Evolutionary conservation across 2,113 vertebrate species (phyloP).

Genomic region (Synodontis membranacea): DNA sequence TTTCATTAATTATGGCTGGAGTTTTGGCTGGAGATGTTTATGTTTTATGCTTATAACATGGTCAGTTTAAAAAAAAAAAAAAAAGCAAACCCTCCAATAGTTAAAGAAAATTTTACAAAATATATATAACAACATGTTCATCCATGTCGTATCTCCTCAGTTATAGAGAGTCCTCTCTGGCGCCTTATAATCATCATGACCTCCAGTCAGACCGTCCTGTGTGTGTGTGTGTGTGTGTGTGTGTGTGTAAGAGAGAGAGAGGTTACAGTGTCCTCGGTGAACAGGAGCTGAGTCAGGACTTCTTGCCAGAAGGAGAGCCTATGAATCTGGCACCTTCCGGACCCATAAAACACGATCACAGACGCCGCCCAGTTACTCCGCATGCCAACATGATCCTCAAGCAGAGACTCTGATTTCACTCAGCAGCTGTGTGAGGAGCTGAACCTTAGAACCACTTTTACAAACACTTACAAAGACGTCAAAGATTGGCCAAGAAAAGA

Average conservation of each 20-base stretch:
- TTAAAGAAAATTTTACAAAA: background rate
- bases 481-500: background rate
- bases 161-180: background rate
- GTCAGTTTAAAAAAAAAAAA: background rate
- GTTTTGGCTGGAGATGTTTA: background rate
- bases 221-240: conserved; percentile 10
- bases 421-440: conserved; percentile 19
- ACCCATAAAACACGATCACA: conserved; percentile 51
- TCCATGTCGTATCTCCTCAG: background rate
- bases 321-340: conserved; percentile 66
- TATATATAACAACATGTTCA: background rate
- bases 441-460: conserved; percentile 22
- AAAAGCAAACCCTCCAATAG: no score
- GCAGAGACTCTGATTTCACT: conserved; percentile 33
- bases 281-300: conserved; percentile 50
- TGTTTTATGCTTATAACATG: background rate
- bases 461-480: background rate
- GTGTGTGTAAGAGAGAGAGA: conserved; percentile 3
- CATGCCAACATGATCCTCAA: conserved; percentile 14
- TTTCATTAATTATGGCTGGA: background rate
- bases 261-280: conserved; percentile 23
- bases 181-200: conserved; percentile 5
- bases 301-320: conserved; percentile 62
- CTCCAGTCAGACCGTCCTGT: background rate
- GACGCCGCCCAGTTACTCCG: conserved; percentile 38